Percentiles rank a stretch among this genome's conserved stretches.
Evolutionary conservation across 2,113 vertebrate species (phyloP).

Genomic region (Haplochromis burtoni): DNA sequence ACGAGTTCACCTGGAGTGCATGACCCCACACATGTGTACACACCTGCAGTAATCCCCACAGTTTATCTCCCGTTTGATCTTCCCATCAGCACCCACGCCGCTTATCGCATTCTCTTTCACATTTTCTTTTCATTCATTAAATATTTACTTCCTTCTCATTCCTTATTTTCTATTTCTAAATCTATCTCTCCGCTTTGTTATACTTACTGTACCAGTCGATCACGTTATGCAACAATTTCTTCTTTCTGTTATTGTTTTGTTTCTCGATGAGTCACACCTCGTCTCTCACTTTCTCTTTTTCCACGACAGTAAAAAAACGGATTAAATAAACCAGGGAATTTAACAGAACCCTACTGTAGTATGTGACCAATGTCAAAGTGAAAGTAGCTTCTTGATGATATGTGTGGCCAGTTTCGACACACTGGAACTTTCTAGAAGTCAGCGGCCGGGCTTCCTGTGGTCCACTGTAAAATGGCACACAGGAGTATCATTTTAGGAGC

Average conservation of each 20-base stretch:
- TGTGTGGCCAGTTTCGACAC: neutral
- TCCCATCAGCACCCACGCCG: neutral
- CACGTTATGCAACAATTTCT: neutral
- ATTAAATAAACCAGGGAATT: neutral
- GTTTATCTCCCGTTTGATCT: neutral
- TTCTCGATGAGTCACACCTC: neutral
- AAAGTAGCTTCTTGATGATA: neutral
- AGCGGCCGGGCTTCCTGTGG: neutral
- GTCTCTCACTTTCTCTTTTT: neutral
- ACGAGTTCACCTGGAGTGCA: constrained; percentile 24
- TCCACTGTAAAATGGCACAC: neutral
- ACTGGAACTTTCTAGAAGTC: neutral
- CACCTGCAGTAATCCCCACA: constrained; percentile 10
- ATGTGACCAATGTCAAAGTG: neutral
- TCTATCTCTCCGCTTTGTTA: neutral
- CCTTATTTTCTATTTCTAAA: neutral
- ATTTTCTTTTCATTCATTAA: neutral
- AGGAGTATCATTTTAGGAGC: neutral
- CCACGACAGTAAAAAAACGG: neutral
- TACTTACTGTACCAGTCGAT: neutral
- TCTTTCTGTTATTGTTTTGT: neutral
- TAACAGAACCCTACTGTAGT: neutral
- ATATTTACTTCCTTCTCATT: neutral
- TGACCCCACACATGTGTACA: neutral
- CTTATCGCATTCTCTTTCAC: neutral